These are phyloP conservation scores for Brachionus paranguensis DNA, from an alignment of 1,140 invertebrate genomes.

Conservation along the genomic window DNA sequence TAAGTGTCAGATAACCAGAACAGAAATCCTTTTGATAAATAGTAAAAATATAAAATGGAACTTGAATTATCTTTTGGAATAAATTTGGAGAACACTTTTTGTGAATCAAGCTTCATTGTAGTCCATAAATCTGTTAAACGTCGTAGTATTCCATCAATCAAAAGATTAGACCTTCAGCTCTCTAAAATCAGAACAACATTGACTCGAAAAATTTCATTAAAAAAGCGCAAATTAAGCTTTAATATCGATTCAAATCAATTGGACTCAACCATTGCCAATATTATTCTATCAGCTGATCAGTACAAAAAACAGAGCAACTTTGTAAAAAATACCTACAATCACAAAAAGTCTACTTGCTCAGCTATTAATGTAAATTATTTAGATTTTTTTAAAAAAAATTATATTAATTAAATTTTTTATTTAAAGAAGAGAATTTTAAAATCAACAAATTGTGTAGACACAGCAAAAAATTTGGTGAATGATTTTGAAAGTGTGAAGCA, in stretches of 20 bases:
- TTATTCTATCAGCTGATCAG: background rate
- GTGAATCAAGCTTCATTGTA: slow-evolving; percentile 16
- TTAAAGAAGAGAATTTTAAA: background rate
- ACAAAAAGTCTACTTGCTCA: background rate
- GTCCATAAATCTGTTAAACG: background rate
- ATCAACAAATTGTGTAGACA: background rate
- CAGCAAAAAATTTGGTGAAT: background rate
- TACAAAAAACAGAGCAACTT: background rate
- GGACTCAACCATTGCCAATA: background rate
- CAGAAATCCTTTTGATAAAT: too few species aligned
- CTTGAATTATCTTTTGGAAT: background rate
- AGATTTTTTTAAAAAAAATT: background rate
- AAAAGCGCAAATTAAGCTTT: background rate
- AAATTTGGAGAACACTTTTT: background rate
- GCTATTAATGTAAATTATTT: too few species aligned
- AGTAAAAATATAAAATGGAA: background rate
- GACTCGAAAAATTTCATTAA: background rate
- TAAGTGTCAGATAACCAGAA: background rate
- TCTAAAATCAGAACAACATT: slow-evolving; percentile 2
- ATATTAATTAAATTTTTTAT: background rate
- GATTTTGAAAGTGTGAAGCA: background rate
- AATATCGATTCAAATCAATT: background rate
- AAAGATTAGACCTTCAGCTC: background rate
- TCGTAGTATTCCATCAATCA: background rate
- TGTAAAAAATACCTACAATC: background rate